phyloP scores from a whole-genome alignment of 2,113 vertebrate genomes.

The Mus spicilegus region DNA sequence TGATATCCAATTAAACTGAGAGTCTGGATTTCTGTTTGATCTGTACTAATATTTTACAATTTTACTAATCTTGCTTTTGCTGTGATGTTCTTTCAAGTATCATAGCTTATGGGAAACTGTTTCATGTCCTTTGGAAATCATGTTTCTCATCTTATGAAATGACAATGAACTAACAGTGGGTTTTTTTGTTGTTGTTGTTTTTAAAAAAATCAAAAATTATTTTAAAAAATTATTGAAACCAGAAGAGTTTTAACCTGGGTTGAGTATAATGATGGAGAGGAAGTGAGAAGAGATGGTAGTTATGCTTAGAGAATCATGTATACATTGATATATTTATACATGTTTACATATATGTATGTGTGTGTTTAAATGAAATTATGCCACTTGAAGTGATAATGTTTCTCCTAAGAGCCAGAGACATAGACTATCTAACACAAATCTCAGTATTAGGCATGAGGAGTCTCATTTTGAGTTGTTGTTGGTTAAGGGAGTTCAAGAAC shows the following conservation, averaged over 20 bases:
- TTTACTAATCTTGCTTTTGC: not conserved
- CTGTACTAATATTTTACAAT: not conserved
- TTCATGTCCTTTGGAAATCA: not conserved
- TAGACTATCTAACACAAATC: not conserved
- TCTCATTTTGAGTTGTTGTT: not conserved
- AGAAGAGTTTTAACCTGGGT: not conserved
- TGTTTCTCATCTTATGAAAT: not conserved
- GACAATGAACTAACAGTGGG: not conserved
- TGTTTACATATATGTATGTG: not conserved
- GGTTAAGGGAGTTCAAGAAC: not conserved
- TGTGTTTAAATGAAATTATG: not conserved
- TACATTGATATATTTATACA: not conserved
- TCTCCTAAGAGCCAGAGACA: not conserved
- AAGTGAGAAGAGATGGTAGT: not conserved
- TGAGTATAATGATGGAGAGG: not conserved
- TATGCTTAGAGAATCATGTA: not conserved
- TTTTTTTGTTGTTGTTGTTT: not conserved
- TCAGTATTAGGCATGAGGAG: not conserved
- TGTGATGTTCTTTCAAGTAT: not conserved
- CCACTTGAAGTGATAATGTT: not conserved
- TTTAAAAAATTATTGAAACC: slow-evolving; percentile 16
- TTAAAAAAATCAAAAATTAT: not conserved
- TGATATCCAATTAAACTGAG: not conserved
- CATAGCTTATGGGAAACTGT: not conserved
- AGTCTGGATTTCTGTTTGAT: not conserved